These are phyloP conservation scores for Axis porcinus DNA, from an alignment of 2,113 vertebrate species.

Conservation along the genomic window DNA sequence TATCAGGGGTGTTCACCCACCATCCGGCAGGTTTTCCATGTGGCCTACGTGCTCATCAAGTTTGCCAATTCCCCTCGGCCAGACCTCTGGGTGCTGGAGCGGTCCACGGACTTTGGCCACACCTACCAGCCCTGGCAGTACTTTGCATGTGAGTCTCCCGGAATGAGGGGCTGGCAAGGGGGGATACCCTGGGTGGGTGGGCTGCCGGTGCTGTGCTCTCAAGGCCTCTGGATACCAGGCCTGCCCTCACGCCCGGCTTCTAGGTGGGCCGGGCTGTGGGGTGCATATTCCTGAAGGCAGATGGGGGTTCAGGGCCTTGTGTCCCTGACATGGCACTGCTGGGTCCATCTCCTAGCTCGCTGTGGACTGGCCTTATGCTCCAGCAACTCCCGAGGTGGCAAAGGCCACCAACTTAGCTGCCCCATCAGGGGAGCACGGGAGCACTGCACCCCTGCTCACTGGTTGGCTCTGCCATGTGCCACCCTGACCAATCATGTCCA, in stretches of 20 bases:
- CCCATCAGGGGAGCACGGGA: not conserved
- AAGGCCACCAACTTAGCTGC: not conserved
- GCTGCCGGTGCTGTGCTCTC: fast-evolving
- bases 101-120: conserved; percentile 90
- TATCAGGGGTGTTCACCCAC: no score
- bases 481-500: not conserved
- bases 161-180: fast-evolving
- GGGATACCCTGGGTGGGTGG: no score
- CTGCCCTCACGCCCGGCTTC: fast-evolving
- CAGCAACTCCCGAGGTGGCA: not conserved
- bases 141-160: conserved; percentile 93
- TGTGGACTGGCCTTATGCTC: not conserved
- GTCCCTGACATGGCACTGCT: fast-evolving
- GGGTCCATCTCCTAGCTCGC: not conserved
- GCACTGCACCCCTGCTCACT: not conserved
- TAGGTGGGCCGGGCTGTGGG: fast-evolving
- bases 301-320: not conserved
- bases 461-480: not conserved
- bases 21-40: conserved; percentile 91
- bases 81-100: conserved; percentile 97
- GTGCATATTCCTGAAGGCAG: fast-evolving
- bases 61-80: conserved; percentile 98
- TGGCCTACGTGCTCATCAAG: conserved; percentile 97
- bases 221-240: not conserved
- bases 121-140: conserved; percentile 97